Conservation (phyloP, 2,113 vertebrate species). For the Eulemur macaco region DNA sequence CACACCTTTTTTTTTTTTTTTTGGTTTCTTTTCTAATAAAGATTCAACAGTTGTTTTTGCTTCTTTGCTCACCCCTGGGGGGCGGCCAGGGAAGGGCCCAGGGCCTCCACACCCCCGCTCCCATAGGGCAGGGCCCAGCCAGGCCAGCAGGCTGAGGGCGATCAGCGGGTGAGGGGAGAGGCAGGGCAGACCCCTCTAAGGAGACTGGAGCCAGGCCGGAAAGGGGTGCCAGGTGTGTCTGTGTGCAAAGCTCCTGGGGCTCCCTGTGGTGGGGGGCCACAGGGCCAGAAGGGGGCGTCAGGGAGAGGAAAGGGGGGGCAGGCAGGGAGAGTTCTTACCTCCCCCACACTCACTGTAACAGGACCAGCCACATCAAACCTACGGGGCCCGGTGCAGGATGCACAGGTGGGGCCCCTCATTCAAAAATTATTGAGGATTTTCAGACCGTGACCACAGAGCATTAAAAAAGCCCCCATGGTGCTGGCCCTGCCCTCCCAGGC, state of each 20-base stretch:
- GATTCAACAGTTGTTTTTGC: constrained; percentile 2
- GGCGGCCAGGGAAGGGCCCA: not conserved
- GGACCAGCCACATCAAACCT: not conserved
- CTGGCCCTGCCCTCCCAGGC: not conserved
- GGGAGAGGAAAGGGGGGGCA: not conserved
- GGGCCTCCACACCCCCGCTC: not conserved
- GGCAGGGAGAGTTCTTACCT: rapidly evolving
- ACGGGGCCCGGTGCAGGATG: not conserved
- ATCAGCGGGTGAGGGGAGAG: not conserved
- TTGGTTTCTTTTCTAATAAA: constrained; percentile 79
- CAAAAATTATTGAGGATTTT: not conserved
- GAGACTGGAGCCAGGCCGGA: not conserved
- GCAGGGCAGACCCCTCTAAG: not conserved
- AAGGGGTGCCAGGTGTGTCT: not conserved
- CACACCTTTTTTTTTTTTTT: not conserved
- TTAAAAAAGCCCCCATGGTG: not conserved
- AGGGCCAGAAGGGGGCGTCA: not conserved
- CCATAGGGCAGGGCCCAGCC: not conserved
- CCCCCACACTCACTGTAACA: rapidly evolving
- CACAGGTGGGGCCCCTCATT: not conserved
- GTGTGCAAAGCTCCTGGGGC: not conserved
- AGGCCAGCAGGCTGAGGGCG: not conserved
- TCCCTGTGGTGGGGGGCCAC: not conserved
- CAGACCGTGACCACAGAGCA: not conserved
- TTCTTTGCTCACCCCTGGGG: not conserved